Evolutionary conservation across 2,797 vertebrate genomes (phyloP).

Genomic region (Xyrichtys novacula): DNA sequence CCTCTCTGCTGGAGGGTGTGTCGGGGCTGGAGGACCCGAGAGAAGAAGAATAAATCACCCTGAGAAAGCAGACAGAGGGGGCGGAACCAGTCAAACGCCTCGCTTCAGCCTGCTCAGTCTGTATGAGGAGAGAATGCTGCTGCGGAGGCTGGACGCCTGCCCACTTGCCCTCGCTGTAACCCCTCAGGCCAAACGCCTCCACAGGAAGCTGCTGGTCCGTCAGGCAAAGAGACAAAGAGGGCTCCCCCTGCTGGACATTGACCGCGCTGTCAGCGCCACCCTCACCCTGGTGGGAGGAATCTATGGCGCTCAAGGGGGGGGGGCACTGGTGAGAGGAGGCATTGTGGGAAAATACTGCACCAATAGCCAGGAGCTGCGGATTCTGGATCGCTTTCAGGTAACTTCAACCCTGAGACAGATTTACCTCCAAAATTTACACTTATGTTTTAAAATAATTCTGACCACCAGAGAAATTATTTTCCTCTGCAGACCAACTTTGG

Average conservation of each 20-base stretch:
- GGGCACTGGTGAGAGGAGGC: slow-evolving; percentile 53
- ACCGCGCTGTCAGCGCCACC: slow-evolving; percentile 89
- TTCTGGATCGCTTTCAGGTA: slow-evolving; percentile 97
- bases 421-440: too few relatives aligned
- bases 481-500: slow-evolving; percentile 82
- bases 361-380: slow-evolving; percentile 90
- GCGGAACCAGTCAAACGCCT: slow-evolving; percentile 44
- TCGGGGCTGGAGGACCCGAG: slow-evolving; percentile 51
- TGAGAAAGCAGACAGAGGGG: slow-evolving; percentile 70
- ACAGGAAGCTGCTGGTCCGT: slow-evolving; percentile 91
- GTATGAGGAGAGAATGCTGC: slow-evolving; percentile 92
- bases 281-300: slow-evolving; percentile 92
- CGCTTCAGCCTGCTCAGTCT: slow-evolving; percentile 85
- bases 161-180: slow-evolving; percentile 91
- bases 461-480: too few relatives aligned
- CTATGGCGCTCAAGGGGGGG: slow-evolving; percentile 87
- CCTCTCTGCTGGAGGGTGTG: neutral
- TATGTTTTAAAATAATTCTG: too few relatives aligned
- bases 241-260: slow-evolving; percentile 93
- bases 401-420: too few relatives aligned
- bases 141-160: slow-evolving; percentile 91
- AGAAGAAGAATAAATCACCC: slow-evolving; percentile 81
- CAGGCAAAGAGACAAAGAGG: slow-evolving; percentile 93
- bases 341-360: slow-evolving; percentile 81
- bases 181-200: slow-evolving; percentile 90